phyloP scores from a whole-genome alignment of 2,888 invertebrate species.

The Capitulum mitella region DNA sequence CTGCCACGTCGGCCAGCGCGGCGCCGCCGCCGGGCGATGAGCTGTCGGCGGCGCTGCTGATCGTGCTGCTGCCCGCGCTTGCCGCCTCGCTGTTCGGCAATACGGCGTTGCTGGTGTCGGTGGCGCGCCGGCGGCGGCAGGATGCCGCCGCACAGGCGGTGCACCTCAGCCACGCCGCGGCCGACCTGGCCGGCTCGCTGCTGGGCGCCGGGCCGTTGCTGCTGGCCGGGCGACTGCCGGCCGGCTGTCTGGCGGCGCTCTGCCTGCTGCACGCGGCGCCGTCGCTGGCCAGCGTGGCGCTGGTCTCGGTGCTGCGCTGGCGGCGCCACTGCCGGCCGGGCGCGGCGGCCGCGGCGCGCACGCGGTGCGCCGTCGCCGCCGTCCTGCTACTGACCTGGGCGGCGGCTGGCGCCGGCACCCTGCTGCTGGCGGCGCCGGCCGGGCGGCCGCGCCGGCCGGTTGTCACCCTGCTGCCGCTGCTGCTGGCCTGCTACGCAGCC shows the following conservation, averaged over 20 bases:
- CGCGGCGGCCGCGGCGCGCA: neutral
- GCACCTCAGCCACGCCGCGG: constrained; percentile 20
- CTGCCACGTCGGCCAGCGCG: neutral
- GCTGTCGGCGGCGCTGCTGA: neutral
- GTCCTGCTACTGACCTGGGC: neutral
- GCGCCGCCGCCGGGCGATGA: neutral
- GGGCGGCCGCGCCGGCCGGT: neutral
- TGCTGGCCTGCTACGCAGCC: neutral
- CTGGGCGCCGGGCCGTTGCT: neutral
- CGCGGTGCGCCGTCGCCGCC: neutral
- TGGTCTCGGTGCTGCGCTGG: neutral
- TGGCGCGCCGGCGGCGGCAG: neutral
- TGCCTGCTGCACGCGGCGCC: neutral
- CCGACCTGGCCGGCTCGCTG: constrained; percentile 13
- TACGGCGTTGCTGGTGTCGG: neutral
- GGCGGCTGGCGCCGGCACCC: neutral
- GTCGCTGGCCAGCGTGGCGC: constrained; percentile 7
- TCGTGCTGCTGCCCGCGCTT: neutral
- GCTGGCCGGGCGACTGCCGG: neutral
- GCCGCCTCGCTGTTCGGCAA: constrained; percentile 3
- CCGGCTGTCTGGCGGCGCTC: neutral
- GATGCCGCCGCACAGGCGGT: neutral
- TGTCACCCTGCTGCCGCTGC: neutral
- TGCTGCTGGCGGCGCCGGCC: neutral
- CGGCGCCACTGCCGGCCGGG: neutral